Percentiles rank a stretch among this genome's conserved stretches.
Conservation (phyloP, 2,888 invertebrate genomes). For the Caenorhabditis auriculariae region DNA sequence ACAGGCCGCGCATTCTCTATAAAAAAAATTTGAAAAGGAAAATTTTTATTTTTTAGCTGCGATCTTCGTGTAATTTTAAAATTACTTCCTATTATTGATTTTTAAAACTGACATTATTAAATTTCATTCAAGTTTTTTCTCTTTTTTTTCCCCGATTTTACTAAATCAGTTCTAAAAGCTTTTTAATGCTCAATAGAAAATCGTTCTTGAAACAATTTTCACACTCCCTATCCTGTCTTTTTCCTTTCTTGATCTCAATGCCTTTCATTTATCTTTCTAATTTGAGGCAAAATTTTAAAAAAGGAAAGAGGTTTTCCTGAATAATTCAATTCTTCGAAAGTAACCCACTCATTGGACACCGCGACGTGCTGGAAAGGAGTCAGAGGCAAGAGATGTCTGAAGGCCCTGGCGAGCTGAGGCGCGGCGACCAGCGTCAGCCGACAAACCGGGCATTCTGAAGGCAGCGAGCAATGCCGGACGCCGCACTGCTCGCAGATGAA, state of each 20-base stretch:
- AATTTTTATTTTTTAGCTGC: background rate
- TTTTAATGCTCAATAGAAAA: background rate
- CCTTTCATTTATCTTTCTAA: background rate
- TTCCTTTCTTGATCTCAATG: background rate
- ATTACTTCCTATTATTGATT: too few species aligned
- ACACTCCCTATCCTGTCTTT: too few species aligned
- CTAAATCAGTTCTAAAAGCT: background rate
- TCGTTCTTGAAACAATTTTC: too few species aligned
- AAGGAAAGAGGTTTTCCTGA: background rate
- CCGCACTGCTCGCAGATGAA: constrained; percentile 79
- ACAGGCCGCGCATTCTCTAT: constrained; percentile 49
- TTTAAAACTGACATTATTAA: constrained; percentile 1
- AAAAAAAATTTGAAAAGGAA: background rate
- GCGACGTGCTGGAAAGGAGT: constrained; percentile 27
- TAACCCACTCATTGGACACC: constrained; percentile 11
- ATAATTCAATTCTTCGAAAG: background rate
- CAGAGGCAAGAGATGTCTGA: constrained; percentile 43
- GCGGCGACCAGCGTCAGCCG: constrained; percentile 93
- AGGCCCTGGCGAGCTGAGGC: constrained; percentile 73
- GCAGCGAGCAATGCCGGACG: constrained; percentile 95
- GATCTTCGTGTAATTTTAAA: too few species aligned
- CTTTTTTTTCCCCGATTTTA: background rate
- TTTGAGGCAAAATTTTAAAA: background rate
- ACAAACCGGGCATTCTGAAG: constrained; percentile 93
- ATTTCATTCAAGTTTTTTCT: background rate